These are phyloP conservation scores for Apaloderma vittatum DNA, from an alignment of 2,113 vertebrate species.

Conservation along the genomic window DNA sequence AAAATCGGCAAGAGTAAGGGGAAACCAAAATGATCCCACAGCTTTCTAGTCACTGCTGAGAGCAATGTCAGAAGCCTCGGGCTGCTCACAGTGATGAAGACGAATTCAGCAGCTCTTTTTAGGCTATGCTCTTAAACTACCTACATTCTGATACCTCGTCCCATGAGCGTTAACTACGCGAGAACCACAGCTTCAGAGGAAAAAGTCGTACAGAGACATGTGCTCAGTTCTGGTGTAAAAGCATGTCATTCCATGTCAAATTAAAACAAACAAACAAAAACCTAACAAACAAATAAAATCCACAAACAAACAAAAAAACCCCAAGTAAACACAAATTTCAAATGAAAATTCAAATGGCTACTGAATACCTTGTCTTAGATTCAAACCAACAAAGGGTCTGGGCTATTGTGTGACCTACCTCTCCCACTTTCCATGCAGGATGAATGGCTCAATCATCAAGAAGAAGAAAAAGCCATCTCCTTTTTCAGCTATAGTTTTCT, in stretches of 20 bases:
- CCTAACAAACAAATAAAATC: neutral
- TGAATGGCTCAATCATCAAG: neutral
- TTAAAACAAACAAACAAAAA: rapidly evolving
- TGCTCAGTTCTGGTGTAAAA: neutral
- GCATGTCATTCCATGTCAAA: neutral
- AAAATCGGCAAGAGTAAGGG: neutral
- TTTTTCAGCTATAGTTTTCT: neutral
- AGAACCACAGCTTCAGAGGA: neutral
- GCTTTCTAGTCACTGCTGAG: neutral
- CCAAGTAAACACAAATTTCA: neutral
- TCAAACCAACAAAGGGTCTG: neutral
- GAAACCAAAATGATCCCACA: neutral
- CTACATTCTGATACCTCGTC: neutral
- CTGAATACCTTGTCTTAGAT: neutral
- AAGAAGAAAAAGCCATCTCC: neutral
- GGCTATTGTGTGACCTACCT: rapidly evolving
- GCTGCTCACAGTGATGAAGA: neutral
- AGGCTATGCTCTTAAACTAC: neutral
- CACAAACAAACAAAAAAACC: neutral
- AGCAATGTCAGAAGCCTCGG: neutral
- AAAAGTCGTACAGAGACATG: neutral
- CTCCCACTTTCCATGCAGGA: neutral
- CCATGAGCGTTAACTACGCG: neutral
- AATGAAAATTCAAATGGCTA: neutral
- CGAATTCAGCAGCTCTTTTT: neutral